Evolutionary conservation across 2,888 invertebrate species (phyloP).

Genomic region (Cylloceria caligata): DNA sequence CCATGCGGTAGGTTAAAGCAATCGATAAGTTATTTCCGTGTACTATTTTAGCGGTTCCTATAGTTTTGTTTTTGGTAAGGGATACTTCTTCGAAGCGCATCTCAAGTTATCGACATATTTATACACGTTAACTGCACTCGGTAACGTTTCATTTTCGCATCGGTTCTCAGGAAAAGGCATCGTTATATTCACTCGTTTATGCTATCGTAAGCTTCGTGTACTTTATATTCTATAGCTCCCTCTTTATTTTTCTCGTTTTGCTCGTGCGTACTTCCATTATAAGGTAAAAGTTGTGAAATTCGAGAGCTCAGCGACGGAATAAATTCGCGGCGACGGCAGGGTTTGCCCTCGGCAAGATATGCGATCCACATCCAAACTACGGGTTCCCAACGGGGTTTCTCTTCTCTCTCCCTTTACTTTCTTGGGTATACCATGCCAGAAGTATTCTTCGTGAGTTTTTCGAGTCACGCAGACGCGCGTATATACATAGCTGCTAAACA

Average conservation of each 20-base stretch:
- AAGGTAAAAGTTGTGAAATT: conserved; percentile 52
- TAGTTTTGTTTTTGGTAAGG: too few relatives aligned
- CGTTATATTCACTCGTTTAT: conserved; percentile 28
- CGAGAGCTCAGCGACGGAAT: conserved; percentile 46
- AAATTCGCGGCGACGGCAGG: conserved; percentile 37
- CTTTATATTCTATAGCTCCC: conserved; percentile 37
- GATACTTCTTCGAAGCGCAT: conserved; percentile 13
- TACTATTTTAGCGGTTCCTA: too few relatives aligned
- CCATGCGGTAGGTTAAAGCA: too few relatives aligned
- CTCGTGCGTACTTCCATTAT: conserved; percentile 45
- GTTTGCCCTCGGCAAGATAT: conserved; percentile 40
- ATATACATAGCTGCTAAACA: conserved; percentile 22
- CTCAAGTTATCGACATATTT: conserved; percentile 37
- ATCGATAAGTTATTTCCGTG: too few relatives aligned
- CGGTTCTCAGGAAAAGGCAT: conserved; percentile 29
- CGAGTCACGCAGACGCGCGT: conserved; percentile 16
- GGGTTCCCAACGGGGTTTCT: conserved; percentile 6
- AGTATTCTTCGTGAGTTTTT: conserved; percentile 22
- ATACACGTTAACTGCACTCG: background rate
- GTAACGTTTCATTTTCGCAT: conserved; percentile 48
- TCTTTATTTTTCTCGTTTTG: conserved; percentile 20
- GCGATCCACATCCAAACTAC: conserved; percentile 43
- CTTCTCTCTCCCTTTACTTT: conserved; percentile 5
- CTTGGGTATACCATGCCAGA: conserved; percentile 21
- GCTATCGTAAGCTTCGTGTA: conserved; percentile 35